Conservation (phyloP, 2,797 vertebrate genomes). For the Acanthurus leucopareius region DNA sequence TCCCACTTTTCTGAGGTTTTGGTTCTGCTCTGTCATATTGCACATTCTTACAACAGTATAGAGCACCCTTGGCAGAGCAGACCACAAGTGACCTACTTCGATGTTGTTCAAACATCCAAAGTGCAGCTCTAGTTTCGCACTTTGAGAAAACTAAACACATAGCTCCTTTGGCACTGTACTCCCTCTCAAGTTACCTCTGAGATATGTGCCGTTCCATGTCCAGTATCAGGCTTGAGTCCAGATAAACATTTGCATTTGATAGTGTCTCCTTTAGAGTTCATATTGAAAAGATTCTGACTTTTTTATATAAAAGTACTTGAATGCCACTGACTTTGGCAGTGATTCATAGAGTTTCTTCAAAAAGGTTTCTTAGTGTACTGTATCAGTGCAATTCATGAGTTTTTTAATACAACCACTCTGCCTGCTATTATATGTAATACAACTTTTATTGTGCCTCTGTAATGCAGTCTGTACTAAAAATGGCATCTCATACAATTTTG, state of each 20-base stretch:
- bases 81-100: constrained; percentile 50
- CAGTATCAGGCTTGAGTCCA: constrained; percentile 17
- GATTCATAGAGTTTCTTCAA: not conserved
- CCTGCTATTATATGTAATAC: not conserved
- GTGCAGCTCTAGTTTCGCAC: constrained; percentile 17
- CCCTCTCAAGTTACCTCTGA: constrained; percentile 14
- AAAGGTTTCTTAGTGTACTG: not conserved
- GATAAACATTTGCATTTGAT: constrained; percentile 9
- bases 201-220: constrained; percentile 13
- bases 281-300: not conserved
- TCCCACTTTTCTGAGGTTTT: constrained; percentile 14
- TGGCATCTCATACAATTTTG: not conserved
- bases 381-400: not conserved
- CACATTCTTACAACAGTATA: not conserved
- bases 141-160: constrained; percentile 48
- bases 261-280: too few relatives aligned
- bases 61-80: constrained; percentile 6
- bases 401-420: constrained; percentile 2
- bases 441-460: constrained; percentile 22
- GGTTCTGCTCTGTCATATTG: constrained; percentile 9
- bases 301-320: not conserved
- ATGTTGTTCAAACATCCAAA: constrained; percentile 39
- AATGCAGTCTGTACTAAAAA: constrained; percentile 20
- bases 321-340: not conserved
- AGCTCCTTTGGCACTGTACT: constrained; percentile 18